Base-by-base conservation (phyloP, 2,888 invertebrate genomes). In the Eristalinus sepulchralis region DNA sequence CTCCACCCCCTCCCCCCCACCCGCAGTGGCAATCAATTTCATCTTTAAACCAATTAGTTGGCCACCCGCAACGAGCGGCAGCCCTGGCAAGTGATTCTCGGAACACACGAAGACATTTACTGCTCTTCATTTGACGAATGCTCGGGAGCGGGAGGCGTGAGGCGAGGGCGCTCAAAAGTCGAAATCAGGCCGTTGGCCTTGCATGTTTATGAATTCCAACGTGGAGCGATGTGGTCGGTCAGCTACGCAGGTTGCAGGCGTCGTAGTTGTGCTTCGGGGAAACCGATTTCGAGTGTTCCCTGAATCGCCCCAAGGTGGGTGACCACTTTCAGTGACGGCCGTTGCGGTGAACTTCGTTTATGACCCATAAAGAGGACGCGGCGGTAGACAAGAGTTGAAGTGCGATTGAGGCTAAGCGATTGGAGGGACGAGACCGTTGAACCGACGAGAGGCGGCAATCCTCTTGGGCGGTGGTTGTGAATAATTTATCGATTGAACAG, bases 341-440 rank as follows among this genome's bases (percentile, higher is more conserved):
- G 47, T 47, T 47, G n/a, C 17, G 17, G 8, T 47, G 47, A 47
- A 47, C 17, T 57, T 22, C 24, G n/a, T 63, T 73, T 64, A 64
- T 73, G 73, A 10, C 53, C 63, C 73, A 64, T 73, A 6, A 73
- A 73, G 55, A 57, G 13, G 27, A 27, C 47, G 47, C 2, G 4
- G 27, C 8, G 55, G 10, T 55, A 57, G 64, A 55, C 63, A 36
- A 17, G 34, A 5, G 64, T 34, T 57, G 55, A 73, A 64, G 36
- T 27, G 55, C 53, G 57, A 64, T 64, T 73, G 22, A 10, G 72
- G 33, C 33, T 31, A 33, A 72, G 13, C 13, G 53, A 72, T 53
- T 34, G 63, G 53, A n/a, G n/a, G 34, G 62, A 53, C 17, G 24
- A 31, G 55, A 24, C 27, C 55, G 34, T 57, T 73, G 55, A 34